phyloP scores from a whole-genome alignment of 2,797 vertebrate species.

The Peromyscus melanophrys region DNA sequence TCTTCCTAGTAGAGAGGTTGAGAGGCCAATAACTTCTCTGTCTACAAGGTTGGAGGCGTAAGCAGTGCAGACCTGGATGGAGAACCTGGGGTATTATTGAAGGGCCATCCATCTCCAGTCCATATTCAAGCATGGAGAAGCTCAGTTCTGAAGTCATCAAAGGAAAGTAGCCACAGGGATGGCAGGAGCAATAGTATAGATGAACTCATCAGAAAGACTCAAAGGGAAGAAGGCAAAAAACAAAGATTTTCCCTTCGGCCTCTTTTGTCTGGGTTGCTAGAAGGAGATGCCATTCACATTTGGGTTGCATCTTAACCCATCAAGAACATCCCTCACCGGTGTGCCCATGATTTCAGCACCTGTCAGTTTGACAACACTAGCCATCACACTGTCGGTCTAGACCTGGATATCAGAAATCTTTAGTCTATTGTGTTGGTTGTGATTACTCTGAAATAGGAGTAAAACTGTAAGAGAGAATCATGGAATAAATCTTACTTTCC shows the following conservation, averaged over 20 bases:
- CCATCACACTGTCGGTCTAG: background rate
- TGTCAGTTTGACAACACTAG: no score
- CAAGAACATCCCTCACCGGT: background rate
- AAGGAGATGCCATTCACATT: no score
- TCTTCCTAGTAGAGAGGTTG: background rate
- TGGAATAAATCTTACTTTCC: background rate
- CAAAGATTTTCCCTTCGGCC: no score
- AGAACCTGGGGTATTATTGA: background rate
- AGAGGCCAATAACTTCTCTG: background rate
- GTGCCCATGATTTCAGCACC: background rate
- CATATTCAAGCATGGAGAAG: background rate
- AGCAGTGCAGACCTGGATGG: background rate
- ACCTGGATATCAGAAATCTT: background rate
- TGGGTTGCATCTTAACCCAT: background rate
- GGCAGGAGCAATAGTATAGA: no score
- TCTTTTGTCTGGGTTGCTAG: background rate
- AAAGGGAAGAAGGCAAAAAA: background rate
- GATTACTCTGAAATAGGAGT: background rate
- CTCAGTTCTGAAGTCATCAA: background rate
- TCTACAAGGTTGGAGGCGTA: background rate
- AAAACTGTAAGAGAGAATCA: background rate
- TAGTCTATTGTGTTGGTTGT: background rate
- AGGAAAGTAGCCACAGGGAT: background rate
- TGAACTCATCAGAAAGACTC: background rate
- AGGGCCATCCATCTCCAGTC: background rate